Evolutionary conservation across 2,797 vertebrate species (phyloP), one percentile per base, ranked within the genome.

Genomic region (Peromyscus melanophrys): DNA sequence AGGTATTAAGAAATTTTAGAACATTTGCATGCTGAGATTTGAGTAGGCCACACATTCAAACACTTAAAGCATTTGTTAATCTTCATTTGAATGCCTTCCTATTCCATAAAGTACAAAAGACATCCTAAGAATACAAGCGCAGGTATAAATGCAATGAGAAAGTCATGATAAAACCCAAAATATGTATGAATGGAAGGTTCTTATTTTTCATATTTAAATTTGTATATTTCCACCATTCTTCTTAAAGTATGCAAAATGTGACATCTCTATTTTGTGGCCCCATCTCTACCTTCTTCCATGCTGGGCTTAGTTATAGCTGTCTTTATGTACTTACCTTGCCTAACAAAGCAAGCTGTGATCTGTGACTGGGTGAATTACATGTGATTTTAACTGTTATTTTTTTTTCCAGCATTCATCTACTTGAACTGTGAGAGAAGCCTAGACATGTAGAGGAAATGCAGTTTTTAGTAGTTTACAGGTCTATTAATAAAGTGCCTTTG

Each of bases 291-390:
- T 89, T 34, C 46, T 95, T 96, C 83, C 63, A 73, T 82, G 59
- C 86, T 90, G 95, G 17, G 63, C 40, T 94, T 84, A 23, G 65
- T 92, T 89, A 95, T 69, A 87, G 80, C 87, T 97, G 82, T 96
- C 71, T 40, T 95, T 59, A 83, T 92, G 88, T 96, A 92, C 85
- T 97, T 96, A 96, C 88, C 63, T 97, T 96, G 90, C 4, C 92
- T 98, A 94, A 61, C 81, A 87, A 71, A 96, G 71, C 97, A 98
- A 98, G 93, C 95, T 87, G 96, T 98, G 96, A 98, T 98, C 94
- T 94, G 96, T 96, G 7, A 67, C 95, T 96, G 92, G 92, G 94
- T 97, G 98, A 98, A 98, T 98, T 98, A 95, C 84, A 96, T 97
- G 65, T 98, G 23, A 97, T 95, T 97, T 98, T 98, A 98, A 94